Evolutionary conservation across 2,888 invertebrate genomes (phyloP).

Genomic region (Cantharis lateralis): DNA sequence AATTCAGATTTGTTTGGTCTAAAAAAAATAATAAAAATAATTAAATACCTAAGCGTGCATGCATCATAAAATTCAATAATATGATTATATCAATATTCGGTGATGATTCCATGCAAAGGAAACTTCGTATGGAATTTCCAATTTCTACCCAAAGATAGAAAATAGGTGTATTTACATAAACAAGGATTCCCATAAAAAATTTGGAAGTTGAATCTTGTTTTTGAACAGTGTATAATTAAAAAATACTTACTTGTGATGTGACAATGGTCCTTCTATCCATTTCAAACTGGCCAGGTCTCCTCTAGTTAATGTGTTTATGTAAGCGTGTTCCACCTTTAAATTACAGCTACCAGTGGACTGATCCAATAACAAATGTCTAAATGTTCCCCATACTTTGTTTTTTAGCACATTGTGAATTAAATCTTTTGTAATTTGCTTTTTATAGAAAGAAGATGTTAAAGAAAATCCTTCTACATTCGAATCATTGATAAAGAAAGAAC

Average conservation of each 20-base stretch:
- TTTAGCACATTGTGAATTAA: conserved; percentile 84
- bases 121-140: too few species aligned
- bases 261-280: conserved; percentile 89
- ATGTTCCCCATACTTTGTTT: conserved; percentile 84
- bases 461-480: conserved; percentile 65
- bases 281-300: conserved; percentile 92
- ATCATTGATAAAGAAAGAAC: conserved; percentile 74
- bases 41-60: too few species aligned
- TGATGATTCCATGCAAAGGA: too few species aligned
- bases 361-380: conserved; percentile 77
- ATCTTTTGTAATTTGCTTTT: conserved; percentile 72
- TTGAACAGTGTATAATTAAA: too few species aligned
- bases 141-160: too few species aligned
- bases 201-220: too few species aligned
- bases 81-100: too few species aligned
- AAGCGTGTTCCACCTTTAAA: conserved; percentile 85
- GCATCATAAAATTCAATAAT: too few species aligned
- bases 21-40: conserved; percentile 31
- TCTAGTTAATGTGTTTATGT: conserved; percentile 88
- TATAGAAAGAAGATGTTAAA: conserved; percentile 62
- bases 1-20: conserved; percentile 64
- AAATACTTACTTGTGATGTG: conserved; percentile 61
- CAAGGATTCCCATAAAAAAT: too few species aligned
- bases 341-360: conserved; percentile 50
- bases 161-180: too few species aligned